These are phyloP conservation scores for Heliopora coerulea DNA, from an alignment of 92 coral and sea anemone species.

Conservation along the genomic window DNA sequence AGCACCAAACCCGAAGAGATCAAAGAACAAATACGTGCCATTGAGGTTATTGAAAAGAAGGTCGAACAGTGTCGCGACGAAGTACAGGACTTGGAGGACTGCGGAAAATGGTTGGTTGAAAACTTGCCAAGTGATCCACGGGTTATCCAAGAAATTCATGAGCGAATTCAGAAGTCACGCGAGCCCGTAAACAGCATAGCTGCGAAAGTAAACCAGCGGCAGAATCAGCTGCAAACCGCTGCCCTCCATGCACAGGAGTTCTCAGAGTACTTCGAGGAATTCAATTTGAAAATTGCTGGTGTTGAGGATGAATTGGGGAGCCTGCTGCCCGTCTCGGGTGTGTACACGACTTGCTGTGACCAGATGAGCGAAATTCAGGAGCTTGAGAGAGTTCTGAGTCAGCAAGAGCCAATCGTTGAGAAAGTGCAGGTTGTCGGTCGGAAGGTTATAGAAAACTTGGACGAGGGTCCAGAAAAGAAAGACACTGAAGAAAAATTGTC, in stretches of 20 bases:
- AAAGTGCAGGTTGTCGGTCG: constrained; percentile 80
- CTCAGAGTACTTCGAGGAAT: constrained; percentile 84
- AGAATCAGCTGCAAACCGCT: constrained; percentile 80
- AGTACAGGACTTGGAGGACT: constrained; percentile 63
- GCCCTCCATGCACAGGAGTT: constrained; percentile 91
- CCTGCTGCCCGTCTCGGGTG: constrained; percentile 78
- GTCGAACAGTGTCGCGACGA: constrained; percentile 65
- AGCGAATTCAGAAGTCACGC: constrained; percentile 70
- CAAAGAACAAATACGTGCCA: constrained; percentile 75
- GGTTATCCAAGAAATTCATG: constrained; percentile 75
- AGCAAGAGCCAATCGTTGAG: constrained; percentile 82
- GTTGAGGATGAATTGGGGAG: constrained; percentile 76
- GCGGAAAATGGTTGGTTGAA: constrained; percentile 83
- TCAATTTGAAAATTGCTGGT: constrained; percentile 66
- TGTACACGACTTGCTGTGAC: constrained; percentile 69
- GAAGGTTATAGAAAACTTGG: constrained; percentile 66
- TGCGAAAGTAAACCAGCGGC: constrained; percentile 88
- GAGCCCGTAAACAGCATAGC: constrained; percentile 79
- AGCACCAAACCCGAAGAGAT: constrained; percentile 87
- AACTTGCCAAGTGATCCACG: constrained; percentile 81
- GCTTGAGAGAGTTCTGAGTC: constrained; percentile 61
- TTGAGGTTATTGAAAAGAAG: constrained; percentile 67
- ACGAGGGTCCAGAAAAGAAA: constrained; percentile 71
- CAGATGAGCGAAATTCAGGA: constrained; percentile 75
- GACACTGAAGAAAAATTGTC: constrained; percentile 67